These are phyloP conservation scores for Bombus superbus DNA, from an alignment of 1,140 invertebrate genomes.

Conservation along the genomic window DNA sequence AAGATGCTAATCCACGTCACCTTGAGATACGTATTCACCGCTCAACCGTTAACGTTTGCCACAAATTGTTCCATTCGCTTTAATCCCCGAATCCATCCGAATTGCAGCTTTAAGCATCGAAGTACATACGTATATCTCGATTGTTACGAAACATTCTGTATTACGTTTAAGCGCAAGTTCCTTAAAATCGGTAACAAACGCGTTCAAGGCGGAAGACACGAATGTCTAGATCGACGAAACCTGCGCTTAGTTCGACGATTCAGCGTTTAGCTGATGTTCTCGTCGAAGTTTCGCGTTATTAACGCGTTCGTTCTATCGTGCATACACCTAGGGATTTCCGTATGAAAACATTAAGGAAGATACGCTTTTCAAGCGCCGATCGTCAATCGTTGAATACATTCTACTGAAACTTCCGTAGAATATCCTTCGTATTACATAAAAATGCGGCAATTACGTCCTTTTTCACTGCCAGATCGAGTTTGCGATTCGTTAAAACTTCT, in stretches of 20 bases:
- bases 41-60: not conserved
- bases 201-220: not conserved
- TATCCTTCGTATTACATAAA: no score
- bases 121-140: not conserved
- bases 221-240: not conserved
- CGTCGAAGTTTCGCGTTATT: not conserved
- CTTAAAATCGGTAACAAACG: not conserved
- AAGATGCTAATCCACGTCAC: conserved; percentile 1
- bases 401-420: no score
- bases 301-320: not conserved
- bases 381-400: no score
- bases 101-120: not conserved
- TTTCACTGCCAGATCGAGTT: not conserved
- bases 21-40: not conserved
- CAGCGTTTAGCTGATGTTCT: not conserved
- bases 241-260: conserved; percentile 11
- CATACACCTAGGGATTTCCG: not conserved
- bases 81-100: not conserved
- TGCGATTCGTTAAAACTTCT: no score
- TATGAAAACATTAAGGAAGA: not conserved
- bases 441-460: no score
- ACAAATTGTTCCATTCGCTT: not conserved
- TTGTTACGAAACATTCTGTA: not conserved
- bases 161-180: not conserved
- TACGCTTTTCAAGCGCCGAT: no score